Base-by-base conservation (phyloP, 1,140 invertebrate species). In the Chlorops oryzae region DNA sequence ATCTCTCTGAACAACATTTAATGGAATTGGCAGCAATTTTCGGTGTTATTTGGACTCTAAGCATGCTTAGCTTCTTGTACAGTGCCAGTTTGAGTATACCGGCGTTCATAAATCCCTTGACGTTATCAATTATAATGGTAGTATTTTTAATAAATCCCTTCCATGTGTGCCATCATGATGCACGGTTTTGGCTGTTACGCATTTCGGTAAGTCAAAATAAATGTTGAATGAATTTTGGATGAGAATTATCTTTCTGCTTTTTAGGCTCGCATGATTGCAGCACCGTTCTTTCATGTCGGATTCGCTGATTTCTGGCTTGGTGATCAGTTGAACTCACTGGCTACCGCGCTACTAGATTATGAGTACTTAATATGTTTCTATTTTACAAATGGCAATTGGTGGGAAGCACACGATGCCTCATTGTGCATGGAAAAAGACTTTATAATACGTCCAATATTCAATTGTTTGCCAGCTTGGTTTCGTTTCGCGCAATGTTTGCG, bases 291-390 rank as follows among this genome's bases (percentile, higher is more conserved):
- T 55, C 90, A 90, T 63, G 96, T 99, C 5, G 85, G 88, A 38
- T 99, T 99, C 74, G 94, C 96, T 23, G 96, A 99, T 77, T 99
- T 99, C 81, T 99, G 97, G 97, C 80, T 99, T 59, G 96, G 93
- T 24, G 97, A 99, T 79, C 97, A 99, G 72, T 78, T 98, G 56
- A 99, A 97, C 67, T 97, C 92, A 54, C 77, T 99, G 37, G 85
- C 84, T 1, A 87, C 86, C 0, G 87, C 90, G 2, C 83, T 99
- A 47, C 73, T 94, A 2, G 97, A 99, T 75, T 86, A 98, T 59
- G 91, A 98, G 58, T 99, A 90, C 74, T 82, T 98, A 47, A 73
- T 91, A 3, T 88, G 87, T 51, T 91, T 90, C 66, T 92, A 90
- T 52, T 72, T 84, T 2, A 85, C 81, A 0, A 87, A 86, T 58